Evolutionary conservation across 2,113 vertebrate genomes (phyloP).

Genomic region (Nothobranchius furzeri): DNA sequence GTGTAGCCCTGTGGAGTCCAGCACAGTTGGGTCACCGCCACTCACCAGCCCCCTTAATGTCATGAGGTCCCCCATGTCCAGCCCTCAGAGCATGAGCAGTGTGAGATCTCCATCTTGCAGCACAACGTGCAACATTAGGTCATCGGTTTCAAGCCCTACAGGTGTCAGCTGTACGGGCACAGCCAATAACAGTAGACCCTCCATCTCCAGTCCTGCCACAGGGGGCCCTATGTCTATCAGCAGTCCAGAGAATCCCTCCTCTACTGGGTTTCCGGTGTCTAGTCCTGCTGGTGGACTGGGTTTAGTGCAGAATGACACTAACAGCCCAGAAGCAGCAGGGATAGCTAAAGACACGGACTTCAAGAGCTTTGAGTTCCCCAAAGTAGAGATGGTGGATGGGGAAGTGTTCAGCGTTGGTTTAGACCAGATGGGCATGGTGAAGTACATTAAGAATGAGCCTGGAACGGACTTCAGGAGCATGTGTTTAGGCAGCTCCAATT

Average conservation of each 20-base stretch:
- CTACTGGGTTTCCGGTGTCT: conserved; percentile 86
- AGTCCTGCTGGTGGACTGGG: conserved; percentile 86
- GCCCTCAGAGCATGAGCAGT: conserved; percentile 92
- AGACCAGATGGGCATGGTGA: conserved; percentile 88
- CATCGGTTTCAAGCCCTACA: conserved; percentile 91
- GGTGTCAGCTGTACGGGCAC: conserved; percentile 69
- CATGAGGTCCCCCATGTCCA: conserved; percentile 96
- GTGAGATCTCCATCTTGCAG: conserved; percentile 92
- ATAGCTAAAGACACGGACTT: conserved; percentile 83
- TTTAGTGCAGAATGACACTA: conserved; percentile 83
- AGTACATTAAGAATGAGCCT: conserved; percentile 96
- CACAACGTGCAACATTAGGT: conserved; percentile 82
- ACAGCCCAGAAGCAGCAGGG: conserved; percentile 83
- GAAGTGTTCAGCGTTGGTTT: conserved; percentile 85
- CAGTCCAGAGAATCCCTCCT: conserved; percentile 79
- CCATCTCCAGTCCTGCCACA: conserved; percentile 89
- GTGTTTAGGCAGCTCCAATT: conserved; percentile 87
- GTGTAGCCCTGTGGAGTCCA: conserved; percentile 90
- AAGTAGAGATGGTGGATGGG: conserved; percentile 89
- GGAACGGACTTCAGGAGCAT: conserved; percentile 89
- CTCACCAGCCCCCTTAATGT: conserved; percentile 91
- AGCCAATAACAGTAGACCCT: conserved; percentile 81
- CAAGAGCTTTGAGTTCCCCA: conserved; percentile 87
- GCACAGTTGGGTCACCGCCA: conserved; percentile 90
- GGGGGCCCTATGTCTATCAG: conserved; percentile 76